phyloP scores from a whole-genome alignment of 2,888 invertebrate species.

The Lycocerus yunnanus region DNA sequence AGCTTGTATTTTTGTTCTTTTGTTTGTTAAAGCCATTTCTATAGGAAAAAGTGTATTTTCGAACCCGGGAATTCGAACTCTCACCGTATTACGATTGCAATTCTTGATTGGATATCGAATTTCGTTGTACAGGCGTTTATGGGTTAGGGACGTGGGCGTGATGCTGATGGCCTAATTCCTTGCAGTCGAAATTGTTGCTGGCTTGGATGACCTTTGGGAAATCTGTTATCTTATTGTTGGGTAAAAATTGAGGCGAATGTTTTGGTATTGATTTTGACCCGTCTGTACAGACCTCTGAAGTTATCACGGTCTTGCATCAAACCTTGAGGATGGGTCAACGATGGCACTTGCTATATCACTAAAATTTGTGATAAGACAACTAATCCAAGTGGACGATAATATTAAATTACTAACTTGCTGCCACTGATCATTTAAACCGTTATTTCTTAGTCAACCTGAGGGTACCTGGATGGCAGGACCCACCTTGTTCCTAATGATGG shows the following conservation, averaged over 20 bases:
- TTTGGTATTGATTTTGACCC: conserved; percentile 54
- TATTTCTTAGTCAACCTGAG: conserved; percentile 18
- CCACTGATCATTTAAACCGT: conserved; percentile 30
- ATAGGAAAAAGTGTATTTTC: too few relatives aligned
- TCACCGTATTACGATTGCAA: too few relatives aligned
- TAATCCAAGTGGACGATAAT: background rate
- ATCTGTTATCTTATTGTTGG: conserved; percentile 50
- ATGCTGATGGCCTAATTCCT: conserved; percentile 15
- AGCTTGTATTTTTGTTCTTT: too few relatives aligned
- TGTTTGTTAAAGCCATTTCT: too few relatives aligned
- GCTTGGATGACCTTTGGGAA: conserved; percentile 37
- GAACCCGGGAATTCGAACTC: too few relatives aligned
- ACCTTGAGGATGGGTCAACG: conserved; percentile 65
- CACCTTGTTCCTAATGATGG: conserved; percentile 25
- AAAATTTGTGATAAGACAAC: background rate
- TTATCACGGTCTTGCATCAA: conserved; percentile 53
- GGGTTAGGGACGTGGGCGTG: conserved; percentile 24
- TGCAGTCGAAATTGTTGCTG: conserved; percentile 22
- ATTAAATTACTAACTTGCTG: conserved; percentile 22
- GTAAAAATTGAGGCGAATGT: conserved; percentile 53
- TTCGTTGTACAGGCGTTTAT: conserved; percentile 15
- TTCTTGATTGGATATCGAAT: background rate
- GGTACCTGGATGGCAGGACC: conserved; percentile 29
- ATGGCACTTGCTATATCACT: conserved; percentile 56
- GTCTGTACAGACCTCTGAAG: conserved; percentile 55